phyloP scores from a whole-genome alignment of 2,113 vertebrate genomes.

The Platycercus adscitus region DNA sequence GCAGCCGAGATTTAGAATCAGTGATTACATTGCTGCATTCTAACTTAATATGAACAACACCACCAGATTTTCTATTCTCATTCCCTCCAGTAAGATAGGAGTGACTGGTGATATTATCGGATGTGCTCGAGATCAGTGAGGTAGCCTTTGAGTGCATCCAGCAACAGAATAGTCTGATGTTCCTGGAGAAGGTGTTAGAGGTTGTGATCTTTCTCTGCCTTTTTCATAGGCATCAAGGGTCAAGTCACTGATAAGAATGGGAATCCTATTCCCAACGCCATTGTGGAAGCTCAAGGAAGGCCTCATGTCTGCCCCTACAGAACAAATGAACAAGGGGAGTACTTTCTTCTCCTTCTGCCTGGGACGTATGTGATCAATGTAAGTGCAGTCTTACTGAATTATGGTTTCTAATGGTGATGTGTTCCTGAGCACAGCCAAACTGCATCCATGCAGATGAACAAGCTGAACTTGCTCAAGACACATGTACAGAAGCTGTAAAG shows the following conservation, averaged over 20 bases:
- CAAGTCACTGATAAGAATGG: constrained; percentile 81
- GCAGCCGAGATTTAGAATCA: neutral
- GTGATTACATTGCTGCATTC: neutral
- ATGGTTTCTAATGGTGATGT: neutral
- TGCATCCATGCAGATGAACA: too few relatives aligned
- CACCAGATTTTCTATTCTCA: neutral
- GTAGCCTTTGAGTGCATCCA: neutral
- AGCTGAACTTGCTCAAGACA: neutral
- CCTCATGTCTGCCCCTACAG: constrained; percentile 85
- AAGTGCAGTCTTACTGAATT: constrained; percentile 24
- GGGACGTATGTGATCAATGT: constrained; percentile 90
- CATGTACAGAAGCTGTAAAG: neutral
- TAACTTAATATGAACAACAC: neutral
- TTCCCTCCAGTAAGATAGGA: neutral
- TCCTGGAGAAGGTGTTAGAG: neutral
- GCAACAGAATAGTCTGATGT: neutral
- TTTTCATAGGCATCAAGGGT: constrained; percentile 88
- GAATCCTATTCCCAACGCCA: constrained; percentile 78
- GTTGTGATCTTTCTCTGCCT: neutral
- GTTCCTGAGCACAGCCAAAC: neutral
- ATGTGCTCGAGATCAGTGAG: neutral
- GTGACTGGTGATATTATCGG: neutral
- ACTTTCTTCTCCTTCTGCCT: constrained; percentile 90
- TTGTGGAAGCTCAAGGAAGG: constrained; percentile 86
- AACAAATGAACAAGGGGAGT: constrained; percentile 88